Percentiles rank a stretch among this genome's conserved stretches.
These are phyloP conservation scores for Pampus argenteus DNA, from an alignment of 2,797 vertebrate species.

Conservation along the genomic window DNA sequence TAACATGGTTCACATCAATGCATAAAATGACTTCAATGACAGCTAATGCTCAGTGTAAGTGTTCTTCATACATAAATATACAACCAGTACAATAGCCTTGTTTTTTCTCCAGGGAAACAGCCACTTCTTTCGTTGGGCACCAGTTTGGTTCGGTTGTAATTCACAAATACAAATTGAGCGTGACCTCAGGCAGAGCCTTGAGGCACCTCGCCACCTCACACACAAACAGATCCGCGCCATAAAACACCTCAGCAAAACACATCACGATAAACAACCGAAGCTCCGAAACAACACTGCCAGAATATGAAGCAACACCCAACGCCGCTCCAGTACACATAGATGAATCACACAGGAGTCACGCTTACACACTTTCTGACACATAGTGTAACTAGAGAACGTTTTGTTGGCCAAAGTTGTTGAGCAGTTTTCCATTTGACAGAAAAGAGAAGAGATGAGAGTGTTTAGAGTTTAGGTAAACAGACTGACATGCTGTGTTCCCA, in stretches of 20 bases:
- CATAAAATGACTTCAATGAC: not conserved
- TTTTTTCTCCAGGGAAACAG: constrained; percentile 31
- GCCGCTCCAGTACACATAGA: not conserved
- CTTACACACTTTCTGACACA: not conserved
- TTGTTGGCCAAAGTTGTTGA: not conserved
- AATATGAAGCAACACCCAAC: not conserved
- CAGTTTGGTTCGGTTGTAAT: constrained; percentile 21
- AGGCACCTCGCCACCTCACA: constrained; percentile 5
- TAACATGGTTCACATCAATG: not conserved
- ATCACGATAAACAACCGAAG: constrained; percentile 16
- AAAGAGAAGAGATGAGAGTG: constrained; percentile 8
- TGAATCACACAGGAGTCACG: constrained; percentile 7
- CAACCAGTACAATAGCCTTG: not conserved
- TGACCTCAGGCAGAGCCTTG: constrained; percentile 10
- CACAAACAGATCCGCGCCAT: constrained; percentile 12
- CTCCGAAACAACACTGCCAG: not conserved
- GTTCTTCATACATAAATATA: constrained; percentile 1
- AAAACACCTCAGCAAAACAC: constrained; percentile 10
- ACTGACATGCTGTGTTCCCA: not conserved
- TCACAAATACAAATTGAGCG: constrained; percentile 12
- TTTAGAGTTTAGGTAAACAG: constrained; percentile 23
- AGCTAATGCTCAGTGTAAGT: not conserved
- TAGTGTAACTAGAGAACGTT: not conserved
- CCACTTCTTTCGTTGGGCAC: constrained; percentile 14
- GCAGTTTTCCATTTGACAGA: constrained; percentile 25